Percentiles rank a stretch among this genome's conserved stretches.
phyloP scores from a whole-genome alignment of 2,113 vertebrate genomes.

The Plestiodon gilberti region DNA sequence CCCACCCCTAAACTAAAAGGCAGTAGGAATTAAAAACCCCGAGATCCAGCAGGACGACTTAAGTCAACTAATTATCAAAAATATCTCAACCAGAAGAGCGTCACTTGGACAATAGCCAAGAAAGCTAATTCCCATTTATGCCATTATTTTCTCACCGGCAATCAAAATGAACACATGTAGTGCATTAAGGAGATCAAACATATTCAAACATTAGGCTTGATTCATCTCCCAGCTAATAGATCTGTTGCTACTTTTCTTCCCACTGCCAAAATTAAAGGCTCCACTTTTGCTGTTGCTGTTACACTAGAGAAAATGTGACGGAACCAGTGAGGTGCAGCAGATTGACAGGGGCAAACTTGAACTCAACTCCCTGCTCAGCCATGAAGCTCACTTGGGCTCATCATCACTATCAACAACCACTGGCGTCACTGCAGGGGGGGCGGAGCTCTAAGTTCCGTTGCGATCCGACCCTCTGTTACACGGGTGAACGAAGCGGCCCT shows the following conservation, averaged over 20 bases:
- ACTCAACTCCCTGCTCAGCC: background rate
- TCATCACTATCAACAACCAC: too few species aligned
- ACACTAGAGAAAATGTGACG: background rate
- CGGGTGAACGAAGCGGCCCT: too few species aligned
- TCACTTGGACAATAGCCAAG: conserved; percentile 19
- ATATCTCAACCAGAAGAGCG: conserved; percentile 30
- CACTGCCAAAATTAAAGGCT: background rate
- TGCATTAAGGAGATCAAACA: conserved; percentile 23
- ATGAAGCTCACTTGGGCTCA: background rate
- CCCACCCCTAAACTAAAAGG: conserved; percentile 19
- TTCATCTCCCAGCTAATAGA: conserved; percentile 1
- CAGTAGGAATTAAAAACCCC: conserved; percentile 21
- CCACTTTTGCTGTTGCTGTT: conserved; percentile 6
- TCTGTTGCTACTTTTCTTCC: background rate
- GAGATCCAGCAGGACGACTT: conserved; percentile 7
- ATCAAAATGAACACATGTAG: background rate
- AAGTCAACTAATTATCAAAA: conserved; percentile 48
- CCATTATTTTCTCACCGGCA: conserved; percentile 31
- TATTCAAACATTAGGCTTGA: background rate
- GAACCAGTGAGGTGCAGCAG: background rate
- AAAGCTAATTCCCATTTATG: conserved; percentile 32
- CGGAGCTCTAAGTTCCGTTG: too few species aligned
- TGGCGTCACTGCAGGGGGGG: too few species aligned
- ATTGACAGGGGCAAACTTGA: background rate
- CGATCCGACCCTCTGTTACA: too few species aligned